These are phyloP conservation scores for Colletes latitarsis DNA, from an alignment of 1,140 invertebrate species.

Conservation along the genomic window DNA sequence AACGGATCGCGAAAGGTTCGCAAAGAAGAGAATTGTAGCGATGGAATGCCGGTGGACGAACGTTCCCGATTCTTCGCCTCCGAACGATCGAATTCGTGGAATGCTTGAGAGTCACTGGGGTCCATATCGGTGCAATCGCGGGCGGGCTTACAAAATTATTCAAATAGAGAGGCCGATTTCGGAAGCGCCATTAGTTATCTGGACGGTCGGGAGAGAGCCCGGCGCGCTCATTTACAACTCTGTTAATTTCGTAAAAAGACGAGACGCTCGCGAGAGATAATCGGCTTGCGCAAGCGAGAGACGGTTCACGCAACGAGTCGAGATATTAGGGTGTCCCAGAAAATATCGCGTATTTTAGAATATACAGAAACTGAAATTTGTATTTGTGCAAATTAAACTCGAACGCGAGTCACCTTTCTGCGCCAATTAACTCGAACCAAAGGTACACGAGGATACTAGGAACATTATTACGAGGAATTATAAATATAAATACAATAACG, in stretches of 20 bases:
- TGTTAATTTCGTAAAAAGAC: slow-evolving; percentile 63
- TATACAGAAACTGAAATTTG: no score
- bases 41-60: not conserved
- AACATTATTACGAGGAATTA: no score
- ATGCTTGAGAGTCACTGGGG: slow-evolving; percentile 37
- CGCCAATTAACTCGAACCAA: no score
- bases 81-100: slow-evolving; percentile 14
- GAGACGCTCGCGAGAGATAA: slow-evolving; percentile 32
- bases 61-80: not conserved
- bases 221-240: slow-evolving; percentile 58
- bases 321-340: no score
- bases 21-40: not conserved
- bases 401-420: no score
- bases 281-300: slow-evolving; percentile 27
- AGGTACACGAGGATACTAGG: no score
- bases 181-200: slow-evolving; percentile 62
- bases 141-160: slow-evolving; percentile 59
- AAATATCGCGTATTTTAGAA: no score
- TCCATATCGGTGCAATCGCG: slow-evolving; percentile 38
- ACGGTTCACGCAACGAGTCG: not conserved
- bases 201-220: slow-evolving; percentile 23
- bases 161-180: slow-evolving; percentile 57
- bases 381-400: no score
- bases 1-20: not conserved
- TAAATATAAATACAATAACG: no score